A percentile compares a stretch with the other conserved stretches of the same genome.
Evolutionary conservation across 92 coral and sea anemone genomes (phyloP).

Genomic region (Porites rus): DNA sequence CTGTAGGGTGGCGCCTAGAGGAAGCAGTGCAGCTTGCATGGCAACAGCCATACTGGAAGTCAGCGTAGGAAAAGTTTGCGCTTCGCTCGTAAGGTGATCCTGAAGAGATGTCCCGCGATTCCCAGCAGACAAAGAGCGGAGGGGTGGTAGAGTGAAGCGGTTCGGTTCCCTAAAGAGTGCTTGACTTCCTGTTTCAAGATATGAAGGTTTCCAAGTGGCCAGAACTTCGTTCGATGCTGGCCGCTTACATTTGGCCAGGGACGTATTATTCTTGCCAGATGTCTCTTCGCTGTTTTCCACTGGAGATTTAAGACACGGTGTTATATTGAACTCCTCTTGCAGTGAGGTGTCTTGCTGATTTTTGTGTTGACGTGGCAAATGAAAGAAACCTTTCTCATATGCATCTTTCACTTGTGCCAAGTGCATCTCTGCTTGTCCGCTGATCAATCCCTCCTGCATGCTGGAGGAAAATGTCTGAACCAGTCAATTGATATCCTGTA

Average conservation of each 20-base stretch:
- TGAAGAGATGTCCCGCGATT: neutral
- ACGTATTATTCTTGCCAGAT: neutral
- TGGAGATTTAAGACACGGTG: neutral
- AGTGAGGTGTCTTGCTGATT: neutral
- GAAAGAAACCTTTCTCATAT: neutral
- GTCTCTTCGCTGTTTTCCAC: slow-evolving; percentile 31
- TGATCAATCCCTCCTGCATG: slow-evolving; percentile 1
- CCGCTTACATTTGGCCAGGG: neutral
- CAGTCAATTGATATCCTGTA: neutral
- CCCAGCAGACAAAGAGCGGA: slow-evolving; percentile 11
- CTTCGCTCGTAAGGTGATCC: neutral
- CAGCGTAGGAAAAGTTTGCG: neutral
- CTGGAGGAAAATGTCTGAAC: neutral
- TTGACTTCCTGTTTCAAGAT: neutral
- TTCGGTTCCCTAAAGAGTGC: neutral
- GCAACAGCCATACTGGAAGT: slow-evolving; percentile 34
- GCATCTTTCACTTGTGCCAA: slow-evolving; percentile 36
- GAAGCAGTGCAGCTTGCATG: slow-evolving; percentile 32
- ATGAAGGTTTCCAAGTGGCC: neutral
- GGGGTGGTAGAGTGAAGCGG: slow-evolving; percentile 15
- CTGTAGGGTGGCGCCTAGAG: slow-evolving; percentile 36
- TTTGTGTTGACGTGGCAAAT: slow-evolving; percentile 11
- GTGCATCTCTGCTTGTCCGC: slow-evolving; percentile 36
- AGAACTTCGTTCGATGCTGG: neutral
- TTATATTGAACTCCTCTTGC: neutral